Base-by-base conservation (phyloP, 2,113 vertebrate genomes). In the Ptilonorhynchus violaceus region DNA sequence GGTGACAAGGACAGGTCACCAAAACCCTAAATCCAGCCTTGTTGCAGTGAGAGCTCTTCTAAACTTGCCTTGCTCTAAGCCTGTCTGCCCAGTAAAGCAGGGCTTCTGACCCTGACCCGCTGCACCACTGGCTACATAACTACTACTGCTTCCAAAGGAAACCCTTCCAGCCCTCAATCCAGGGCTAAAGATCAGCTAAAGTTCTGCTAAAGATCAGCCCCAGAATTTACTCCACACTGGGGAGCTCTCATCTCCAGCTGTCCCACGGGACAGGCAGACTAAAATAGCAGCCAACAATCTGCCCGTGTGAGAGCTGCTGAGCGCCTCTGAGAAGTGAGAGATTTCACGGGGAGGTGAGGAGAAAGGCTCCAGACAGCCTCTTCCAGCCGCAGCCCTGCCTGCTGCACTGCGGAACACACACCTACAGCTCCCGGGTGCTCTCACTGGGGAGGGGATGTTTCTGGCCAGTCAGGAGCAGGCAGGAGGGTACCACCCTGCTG, bases 201-300 rank as follows among this genome's bases (percentile, higher is more conserved):
- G 39, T 12, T 55, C 76, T 84, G 80, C 47, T 77, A 59, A 74
- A 63, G 15, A 86, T 16, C 42, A 93, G 42, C 52, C 83, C 17
- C 1, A 2, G 76, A 55, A 67, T 35, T 70, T 67, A 64, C 27
- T 58, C 33, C 0, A 3, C 6, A 1, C 3, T 42, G 66, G 64
- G 67, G 27, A 92, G 80, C 15, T 85, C 60, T 83, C 4, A 2
- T 62, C 85, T 85, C 52, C 58, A 90, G 53, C 78, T 44, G 39
- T 64, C 55, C 76, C 12, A 7, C 9, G 1, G 76, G 89, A 93
- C 46, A 83, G 50, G 70, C 79, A 82, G 85, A 91, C 70, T 59
- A n/a, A 92, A 96, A 93, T 50, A 97, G 92, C 88, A 79, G 66
- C 58, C 74, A 86, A 46, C 83, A 80, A 24, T 70, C 76, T 91